These are phyloP conservation scores for Pseudorhombus dupliciocellatus DNA, from an alignment of 2,113 vertebrate genomes.

Conservation along the genomic window DNA sequence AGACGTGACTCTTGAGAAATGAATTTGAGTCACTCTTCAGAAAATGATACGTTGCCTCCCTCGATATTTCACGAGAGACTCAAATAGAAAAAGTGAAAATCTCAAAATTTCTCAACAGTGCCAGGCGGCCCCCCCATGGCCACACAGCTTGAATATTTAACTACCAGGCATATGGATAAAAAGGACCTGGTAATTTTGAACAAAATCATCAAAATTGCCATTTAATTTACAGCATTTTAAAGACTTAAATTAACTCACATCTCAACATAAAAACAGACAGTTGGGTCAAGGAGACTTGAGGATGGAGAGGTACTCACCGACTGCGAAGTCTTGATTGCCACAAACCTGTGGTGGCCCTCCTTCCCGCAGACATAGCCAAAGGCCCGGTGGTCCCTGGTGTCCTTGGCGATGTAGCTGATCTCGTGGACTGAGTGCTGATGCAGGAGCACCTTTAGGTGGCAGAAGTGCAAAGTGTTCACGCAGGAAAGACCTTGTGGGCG, in stretches of 20 bases:
- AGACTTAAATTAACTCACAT: not conserved
- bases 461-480: not conserved
- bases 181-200: not conserved
- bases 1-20: not conserved
- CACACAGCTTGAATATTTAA: constrained; percentile 1
- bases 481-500: not conserved
- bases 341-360: constrained; percentile 96
- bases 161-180: not conserved
- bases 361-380: constrained; percentile 97
- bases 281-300: not conserved
- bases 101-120: not conserved
- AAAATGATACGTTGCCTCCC: constrained; percentile 8
- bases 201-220: not conserved
- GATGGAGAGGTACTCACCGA: constrained; percentile 82
- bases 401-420: constrained; percentile 98
- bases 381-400: constrained; percentile 95
- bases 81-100: not conserved
- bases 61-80: not conserved
- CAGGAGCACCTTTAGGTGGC: constrained; percentile 85
- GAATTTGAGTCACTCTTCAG: not conserved
- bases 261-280: not conserved
- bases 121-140: not conserved
- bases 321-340: constrained; percentile 96
- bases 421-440: constrained; percentile 97
- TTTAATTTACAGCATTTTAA: not conserved